Evolutionary conservation across 2,888 invertebrate species (phyloP), one percentile per base, ranked within the genome.

Genomic region (Ophioninae sp.): DNA sequence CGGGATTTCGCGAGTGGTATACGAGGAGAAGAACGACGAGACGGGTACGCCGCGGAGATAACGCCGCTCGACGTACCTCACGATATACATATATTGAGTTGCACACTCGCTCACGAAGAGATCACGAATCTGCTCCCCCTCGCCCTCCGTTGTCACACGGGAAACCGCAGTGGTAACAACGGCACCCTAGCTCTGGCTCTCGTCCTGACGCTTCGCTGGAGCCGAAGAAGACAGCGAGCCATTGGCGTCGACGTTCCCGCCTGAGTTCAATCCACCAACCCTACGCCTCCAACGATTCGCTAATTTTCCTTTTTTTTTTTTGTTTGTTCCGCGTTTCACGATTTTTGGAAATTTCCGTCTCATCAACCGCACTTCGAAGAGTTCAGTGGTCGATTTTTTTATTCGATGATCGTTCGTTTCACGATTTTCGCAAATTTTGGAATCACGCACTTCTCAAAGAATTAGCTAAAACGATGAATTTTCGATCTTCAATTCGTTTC

Each of bases 201-300:
- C 79, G 85, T 81, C 82, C 72, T 79, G 79, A 79, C 67, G 67
- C 67, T 85, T 75, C 73, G 86, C 85, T 83, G 77, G 68, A 73
- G 78, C 75, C 82, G n/a, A 79, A 77, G 65, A 75, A 77, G 75
- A 80, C 17, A 67, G 65, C 73, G 70, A 50, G 75, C 79, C 90
- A 90, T 88, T 88, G 90, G 89, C 89, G 89, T 88, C 89, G 89
- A 83, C 86, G 85, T 87, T 88, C 81, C 57, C 76, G 56, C 37
- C 44, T 44, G 8, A 7, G 21, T 20, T 44, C 41, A 61, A 20
- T 41, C 68, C 21, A 56, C 41, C 10, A 41, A 75, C 70, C 41
- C 50, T 72, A 70, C 44, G 64, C 21, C 30, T 64, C 64, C 0
- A 21, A 30, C 20, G 37, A 17, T 21, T 7, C 17, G 50, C 20